phyloP scores from a whole-genome alignment of 2,888 invertebrate species.

The Arge pagana region DNA sequence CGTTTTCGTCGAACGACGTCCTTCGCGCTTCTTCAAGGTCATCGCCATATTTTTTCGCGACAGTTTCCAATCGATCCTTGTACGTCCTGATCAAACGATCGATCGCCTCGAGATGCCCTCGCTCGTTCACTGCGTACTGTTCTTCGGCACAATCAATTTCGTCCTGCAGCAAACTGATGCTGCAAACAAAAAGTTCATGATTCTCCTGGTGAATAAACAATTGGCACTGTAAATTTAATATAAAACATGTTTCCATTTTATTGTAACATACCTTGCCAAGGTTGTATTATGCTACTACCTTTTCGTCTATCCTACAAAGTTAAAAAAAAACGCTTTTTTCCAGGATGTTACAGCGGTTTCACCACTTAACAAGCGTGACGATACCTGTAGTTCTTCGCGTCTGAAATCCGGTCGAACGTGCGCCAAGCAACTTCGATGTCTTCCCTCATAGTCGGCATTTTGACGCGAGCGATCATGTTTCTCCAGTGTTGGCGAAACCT shows the following conservation, averaged over 20 bases:
- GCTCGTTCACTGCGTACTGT: conserved; percentile 53
- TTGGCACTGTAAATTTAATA: neutral
- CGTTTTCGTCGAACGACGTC: conserved; percentile 21
- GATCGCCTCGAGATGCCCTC: conserved; percentile 53
- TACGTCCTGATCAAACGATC: conserved; percentile 52
- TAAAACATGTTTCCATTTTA: neutral
- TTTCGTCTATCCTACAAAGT: too few species aligned
- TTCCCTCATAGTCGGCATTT: conserved; percentile 53
- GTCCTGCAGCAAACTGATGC: conserved; percentile 55
- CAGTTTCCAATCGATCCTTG: conserved; percentile 38
- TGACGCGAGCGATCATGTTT: conserved; percentile 52
- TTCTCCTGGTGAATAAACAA: neutral
- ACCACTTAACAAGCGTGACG: neutral
- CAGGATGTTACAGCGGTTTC: too few species aligned
- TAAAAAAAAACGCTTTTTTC: too few species aligned
- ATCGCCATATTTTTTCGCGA: conserved; percentile 30
- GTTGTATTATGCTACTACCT: too few species aligned
- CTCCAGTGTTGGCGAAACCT: conserved; percentile 54
- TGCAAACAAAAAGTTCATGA: conserved; percentile 19
- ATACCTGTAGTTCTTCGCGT: conserved; percentile 58
- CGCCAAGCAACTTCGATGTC: conserved; percentile 57
- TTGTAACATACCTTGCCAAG: neutral
- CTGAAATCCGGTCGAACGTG: conserved; percentile 58
- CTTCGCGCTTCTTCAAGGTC: conserved; percentile 31
- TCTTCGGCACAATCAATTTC: conserved; percentile 54